These are phyloP conservation scores for Linurgus olivaceus DNA, from an alignment of 2,797 vertebrate genomes.

Conservation along the genomic window DNA sequence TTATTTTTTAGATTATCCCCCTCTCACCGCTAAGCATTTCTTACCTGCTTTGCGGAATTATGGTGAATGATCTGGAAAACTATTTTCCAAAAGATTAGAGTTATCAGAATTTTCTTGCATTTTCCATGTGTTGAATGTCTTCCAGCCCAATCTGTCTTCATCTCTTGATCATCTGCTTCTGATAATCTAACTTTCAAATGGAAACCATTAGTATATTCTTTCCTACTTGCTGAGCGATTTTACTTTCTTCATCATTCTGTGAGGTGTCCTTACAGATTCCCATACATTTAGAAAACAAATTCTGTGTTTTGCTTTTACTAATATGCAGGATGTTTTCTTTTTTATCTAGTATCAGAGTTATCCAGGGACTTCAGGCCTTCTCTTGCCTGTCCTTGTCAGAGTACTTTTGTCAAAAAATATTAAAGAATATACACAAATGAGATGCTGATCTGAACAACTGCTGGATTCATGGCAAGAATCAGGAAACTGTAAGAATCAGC, in stretches of 20 bases:
- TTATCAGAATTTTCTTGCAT: not conserved
- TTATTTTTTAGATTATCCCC: not conserved
- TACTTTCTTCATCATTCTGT: not conserved
- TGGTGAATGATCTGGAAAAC: not conserved
- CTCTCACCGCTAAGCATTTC: rapidly evolving
- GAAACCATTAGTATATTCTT: not conserved
- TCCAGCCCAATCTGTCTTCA: not conserved
- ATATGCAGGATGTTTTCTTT: not conserved
- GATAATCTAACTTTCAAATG: conserved; percentile 4
- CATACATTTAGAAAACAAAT: not conserved
- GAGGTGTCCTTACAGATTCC: not conserved
- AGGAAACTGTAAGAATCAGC: not conserved
- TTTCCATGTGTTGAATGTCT: not conserved
- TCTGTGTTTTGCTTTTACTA: not conserved
- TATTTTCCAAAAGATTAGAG: not conserved
- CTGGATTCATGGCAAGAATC: not conserved
- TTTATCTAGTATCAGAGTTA: not conserved
- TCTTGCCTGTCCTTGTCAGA: not conserved
- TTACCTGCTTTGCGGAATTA: not conserved
- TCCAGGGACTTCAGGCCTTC: not conserved
- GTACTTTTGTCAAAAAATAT: not conserved
- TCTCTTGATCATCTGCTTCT: not conserved
- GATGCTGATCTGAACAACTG: not conserved
- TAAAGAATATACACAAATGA: not conserved
- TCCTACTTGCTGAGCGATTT: not conserved